Evolutionary conservation across 1,140 invertebrate species (phyloP).

Genomic region (Gryon sp.): DNA sequence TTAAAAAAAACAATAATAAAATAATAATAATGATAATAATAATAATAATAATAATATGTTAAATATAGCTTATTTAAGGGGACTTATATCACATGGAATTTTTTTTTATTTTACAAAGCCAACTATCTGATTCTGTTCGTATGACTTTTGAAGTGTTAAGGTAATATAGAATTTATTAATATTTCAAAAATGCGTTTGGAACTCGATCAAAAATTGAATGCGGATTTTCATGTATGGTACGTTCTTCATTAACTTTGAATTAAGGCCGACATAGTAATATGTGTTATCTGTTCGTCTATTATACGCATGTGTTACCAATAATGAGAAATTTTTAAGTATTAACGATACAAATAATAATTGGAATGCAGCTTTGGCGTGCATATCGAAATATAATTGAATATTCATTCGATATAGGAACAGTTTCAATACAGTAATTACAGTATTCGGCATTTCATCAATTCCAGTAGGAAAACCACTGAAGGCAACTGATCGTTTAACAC

Average conservation of each 20-base stretch:
- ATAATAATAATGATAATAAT: too few species aligned
- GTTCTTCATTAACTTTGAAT: constrained; percentile 64
- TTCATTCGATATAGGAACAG: constrained; percentile 49
- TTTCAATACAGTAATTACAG: constrained; percentile 58
- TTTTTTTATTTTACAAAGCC: too few species aligned
- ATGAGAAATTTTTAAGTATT: constrained; percentile 62
- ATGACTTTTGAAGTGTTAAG: constrained; percentile 45
- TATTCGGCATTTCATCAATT: constrained; percentile 57
- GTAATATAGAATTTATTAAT: constrained; percentile 48
- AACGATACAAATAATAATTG: constrained; percentile 64
- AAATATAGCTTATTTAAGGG: too few species aligned
- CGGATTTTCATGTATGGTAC: constrained; percentile 55
- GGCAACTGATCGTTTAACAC: constrained; percentile 51
- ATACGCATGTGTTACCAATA: constrained; percentile 60
- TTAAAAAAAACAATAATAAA: too few species aligned
- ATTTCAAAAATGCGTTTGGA: constrained; percentile 43
- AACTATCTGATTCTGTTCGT: not conserved
- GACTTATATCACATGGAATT: too few species aligned
- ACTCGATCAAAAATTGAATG: constrained; percentile 61
- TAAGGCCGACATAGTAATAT: constrained; percentile 57
- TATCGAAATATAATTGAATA: constrained; percentile 63
- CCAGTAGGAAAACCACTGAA: constrained; percentile 51
- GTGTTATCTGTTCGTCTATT: constrained; percentile 58
- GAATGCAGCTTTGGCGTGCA: constrained; percentile 44
- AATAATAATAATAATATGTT: too few species aligned